Base-by-base conservation (phyloP, 2,113 vertebrate species). In the Cyanoderma ruficeps region DNA sequence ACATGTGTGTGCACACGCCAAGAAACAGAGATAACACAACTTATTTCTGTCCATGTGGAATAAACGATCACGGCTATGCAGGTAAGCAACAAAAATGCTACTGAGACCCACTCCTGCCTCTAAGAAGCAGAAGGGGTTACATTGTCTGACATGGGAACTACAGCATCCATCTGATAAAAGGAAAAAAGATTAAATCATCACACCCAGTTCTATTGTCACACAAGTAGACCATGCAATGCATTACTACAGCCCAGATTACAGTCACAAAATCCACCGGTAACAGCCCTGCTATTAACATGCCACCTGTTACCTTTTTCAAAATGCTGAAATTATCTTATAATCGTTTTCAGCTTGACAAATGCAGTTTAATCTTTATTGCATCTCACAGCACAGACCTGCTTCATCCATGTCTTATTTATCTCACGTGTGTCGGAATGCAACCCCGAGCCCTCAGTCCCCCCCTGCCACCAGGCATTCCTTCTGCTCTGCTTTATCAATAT, bases 231-330 rank as follows among this genome's bases (percentile, higher is more conserved):
- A 96, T 93, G 90, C 93, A 92, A 86, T 7, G 65, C 87, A 14
- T 46, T 63, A 80, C 78, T 87, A 93, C 81, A 95, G 79, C 80
- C 89, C 81, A 18, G 71, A 87, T 84, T 6, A 90, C 75, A 76
- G 84, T 55, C 23, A 96, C 57, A 94, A 96, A 78, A 94, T 83
- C 59, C 93, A 72, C 87, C 88, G 65, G 93, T 90, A 96, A 93
- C 95, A 96, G 96, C 95, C 96, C 93, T 97, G 61, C 39, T 86
- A 85, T 92, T 89, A 91, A 89, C 94, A 92, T 89, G 89, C 94
- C 96, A 97, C 97, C 97, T 97, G 97, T 96, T 96, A 97, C 91
- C 94, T 95, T 75, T 88, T 56, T 5, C 87, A 85, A 95, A 94
- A 93, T 27, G 84, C 90, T 93, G 88, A 93, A 94, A 90, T 94